Base-by-base conservation (phyloP, 2,797 vertebrate species). In the Leptatherina wallacei region DNA sequence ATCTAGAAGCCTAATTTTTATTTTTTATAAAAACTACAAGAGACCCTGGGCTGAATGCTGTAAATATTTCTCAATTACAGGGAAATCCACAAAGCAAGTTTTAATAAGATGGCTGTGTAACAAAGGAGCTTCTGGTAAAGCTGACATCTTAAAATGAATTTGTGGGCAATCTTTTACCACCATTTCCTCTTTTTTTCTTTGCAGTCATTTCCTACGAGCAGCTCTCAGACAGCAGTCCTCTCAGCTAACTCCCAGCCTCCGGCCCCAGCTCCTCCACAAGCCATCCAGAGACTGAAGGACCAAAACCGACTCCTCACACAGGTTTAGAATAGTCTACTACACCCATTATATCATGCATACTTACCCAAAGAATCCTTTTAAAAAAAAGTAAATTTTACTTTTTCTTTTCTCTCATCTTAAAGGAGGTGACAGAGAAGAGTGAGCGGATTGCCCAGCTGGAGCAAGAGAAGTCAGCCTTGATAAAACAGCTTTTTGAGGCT, bases 401-500 rank as follows among this genome's bases (percentile, higher is more conserved):
- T 27, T 27, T n/a, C 1, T 47, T 1, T 47, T 3, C 47, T 69
- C 0, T 51, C 18, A 62, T 0, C 54, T 0, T 47, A 3, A 80
- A 99, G 98, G 98, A 99, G 90, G 98, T 99, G 88, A 96, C 96
- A 0, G 92, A 96, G 56, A 98, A 95, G 90, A 98, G 97, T 0
- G 95, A 97, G 55, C 96, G 96, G 10, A 98, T 99, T 87, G 94
- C 97, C 1, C 96, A 98, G 92, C 78, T 99, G 93, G 97, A 99
- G 90, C 97, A 97, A 81, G 98, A 99, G 93, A 99, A 99, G 70
- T 98, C 95, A 0, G 94, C 97, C 0, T 91, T 99, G 65, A 99
- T 99, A 88, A 99, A 98, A 80, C 98, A 99, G 92, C 94, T 99
- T 35, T 99, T 99, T 0, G 97, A 98, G 80, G 97, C 96, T 11